phyloP scores from a whole-genome alignment of 1,140 invertebrate genomes.

The Gryllus bimaculatus region DNA sequence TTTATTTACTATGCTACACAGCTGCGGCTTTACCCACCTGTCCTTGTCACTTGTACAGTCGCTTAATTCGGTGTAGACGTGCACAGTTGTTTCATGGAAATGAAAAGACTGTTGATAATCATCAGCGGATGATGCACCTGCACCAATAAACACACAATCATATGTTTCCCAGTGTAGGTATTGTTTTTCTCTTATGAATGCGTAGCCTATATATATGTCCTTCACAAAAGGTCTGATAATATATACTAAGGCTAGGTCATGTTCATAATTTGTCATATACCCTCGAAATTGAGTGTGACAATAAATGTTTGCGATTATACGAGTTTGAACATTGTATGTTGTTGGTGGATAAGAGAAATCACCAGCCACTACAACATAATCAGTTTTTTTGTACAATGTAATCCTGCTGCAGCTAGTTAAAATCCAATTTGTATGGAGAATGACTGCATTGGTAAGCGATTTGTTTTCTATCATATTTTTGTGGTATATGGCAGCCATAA shows the following conservation, averaged over 20 bases:
- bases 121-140: background rate
- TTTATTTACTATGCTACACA: background rate
- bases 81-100: background rate
- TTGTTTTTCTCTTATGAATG: too few relatives aligned
- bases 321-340: background rate
- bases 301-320: background rate
- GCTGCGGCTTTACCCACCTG: background rate
- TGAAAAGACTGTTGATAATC: background rate
- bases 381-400: background rate
- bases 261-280: background rate
- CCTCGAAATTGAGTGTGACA: background rate
- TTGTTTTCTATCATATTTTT: background rate
- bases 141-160: background rate
- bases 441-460: background rate
- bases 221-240: background rate
- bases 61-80: background rate
- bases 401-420: background rate
- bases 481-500: background rate
- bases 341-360: background rate
- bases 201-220: background rate
- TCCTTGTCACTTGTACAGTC: background rate
- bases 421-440: background rate
- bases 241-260: background rate
- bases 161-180: background rate
- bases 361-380: background rate